These are phyloP conservation scores for Hydractinia echinata DNA, from an alignment of 30 jellyfish, hydroid and myxozoan species.

Conservation along the genomic window DNA sequence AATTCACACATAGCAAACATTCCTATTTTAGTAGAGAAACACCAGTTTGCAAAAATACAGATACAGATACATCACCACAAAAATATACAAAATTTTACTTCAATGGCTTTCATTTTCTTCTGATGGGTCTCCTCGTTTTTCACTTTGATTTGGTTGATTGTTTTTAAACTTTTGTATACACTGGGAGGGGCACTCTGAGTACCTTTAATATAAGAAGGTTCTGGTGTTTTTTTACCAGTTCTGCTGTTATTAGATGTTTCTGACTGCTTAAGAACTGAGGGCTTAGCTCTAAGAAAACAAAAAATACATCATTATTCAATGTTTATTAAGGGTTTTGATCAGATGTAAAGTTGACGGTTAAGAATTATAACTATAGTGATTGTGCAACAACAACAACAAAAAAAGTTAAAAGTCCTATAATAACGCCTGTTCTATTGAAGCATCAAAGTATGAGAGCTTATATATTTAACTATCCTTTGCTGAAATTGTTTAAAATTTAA, in stretches of 20 bases:
- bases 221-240: neutral
- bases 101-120: constrained; percentile 48
- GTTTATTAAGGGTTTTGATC: neutral
- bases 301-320: neutral
- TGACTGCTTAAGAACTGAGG: neutral
- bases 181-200: constrained; percentile 9
- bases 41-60: neutral
- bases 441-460: no score
- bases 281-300: neutral
- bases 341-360: no score
- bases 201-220: neutral
- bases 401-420: no score
- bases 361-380: no score
- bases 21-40: no score
- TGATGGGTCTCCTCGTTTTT: constrained; percentile 48
- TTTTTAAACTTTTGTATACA: neutral
- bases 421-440: no score
- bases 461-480: no score
- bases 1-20: no score
- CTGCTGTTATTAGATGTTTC: neutral
- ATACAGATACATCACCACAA: neutral
- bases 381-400: no score
- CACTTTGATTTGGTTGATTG: constrained; percentile 20
- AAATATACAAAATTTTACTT: constrained; percentile 21
- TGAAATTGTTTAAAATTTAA: no score